Evolutionary conservation across 2,888 invertebrate genomes (phyloP), one percentile per base, ranked within the genome.

Genomic region (Pristionchus exspectatus): DNA sequence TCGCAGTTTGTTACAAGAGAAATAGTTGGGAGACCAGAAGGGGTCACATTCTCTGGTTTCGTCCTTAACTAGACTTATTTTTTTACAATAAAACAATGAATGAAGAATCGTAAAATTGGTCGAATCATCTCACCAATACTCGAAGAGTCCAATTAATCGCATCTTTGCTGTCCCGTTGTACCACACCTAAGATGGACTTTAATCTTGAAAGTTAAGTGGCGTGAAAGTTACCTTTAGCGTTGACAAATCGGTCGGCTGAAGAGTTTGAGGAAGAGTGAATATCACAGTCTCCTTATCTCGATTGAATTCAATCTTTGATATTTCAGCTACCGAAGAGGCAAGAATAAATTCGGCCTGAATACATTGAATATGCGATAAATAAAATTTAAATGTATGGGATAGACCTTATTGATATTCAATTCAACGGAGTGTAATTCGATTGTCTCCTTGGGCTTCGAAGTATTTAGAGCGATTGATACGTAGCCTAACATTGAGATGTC

Each of bases 1-100:
- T 81, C 81, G 16, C 81, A 50, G 18, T 81, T n/a, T 21, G 81
- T 81, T 4, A 81, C 50, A 50, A 81, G 81, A 50, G 81, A 81
- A 9, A 81, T 33, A 9, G 50, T n/a, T 38, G 81, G 81, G 24
- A 50, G 50, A 50, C 3, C 5, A 21, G 74, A 74, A 0, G 30
- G 33, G n/a, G 16, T 66, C 24, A n/a, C 63, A 14, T 66, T n/a
- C 63, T 66, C 63, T 9, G 59, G 59, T 24, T 63, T 24, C 21
- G 59, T 63, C 59, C 59, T 63, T 24, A 63, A 63, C 7, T 24
- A 21, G 18, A 24, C 24, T 9, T 56, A 56, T 18, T 56, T 18
- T 56, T 56, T 9, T 14, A 2, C 56, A 18, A 18, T 56, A 9
- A 9, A 18, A 63, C 16, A 24, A 24, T 24, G 24, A 44, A 9